Base-by-base conservation (phyloP, 2,888 invertebrate genomes). In the Teleiodes luculella region DNA sequence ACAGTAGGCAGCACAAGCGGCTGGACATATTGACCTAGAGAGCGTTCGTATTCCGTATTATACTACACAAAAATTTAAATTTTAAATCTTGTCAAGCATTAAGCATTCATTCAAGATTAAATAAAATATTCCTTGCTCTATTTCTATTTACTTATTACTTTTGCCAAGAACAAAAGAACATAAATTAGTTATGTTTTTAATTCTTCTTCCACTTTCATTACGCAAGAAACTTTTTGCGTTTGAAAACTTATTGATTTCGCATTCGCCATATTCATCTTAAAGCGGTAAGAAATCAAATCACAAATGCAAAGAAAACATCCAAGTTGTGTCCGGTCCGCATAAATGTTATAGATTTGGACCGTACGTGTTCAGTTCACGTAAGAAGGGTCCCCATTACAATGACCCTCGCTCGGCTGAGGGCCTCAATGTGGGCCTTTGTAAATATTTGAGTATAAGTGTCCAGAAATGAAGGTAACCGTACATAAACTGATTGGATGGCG, bases 351-450 rank as follows among this genome's bases (percentile, higher is more conserved):
- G 43, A 43, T 43, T 33, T n/a, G n/a, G 33, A 33, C 33, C 33
- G 7, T 47, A 47, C 53, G 53, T 37, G 18, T 16, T 14, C 31
- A 30, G 31, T 14, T 46, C 31, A 31, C 47, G 52, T 33, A 48
- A 60, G 59, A 70, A 70, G 72, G 71, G 67, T 72, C 53, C 60
- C 48, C 70, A 67, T 70, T 70, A 76, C 72, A 67, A 74, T 68
- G 67, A 65, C 66, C 67, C 72, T 72, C 61, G 61, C 52, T 52
- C 31, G 18, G 18, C 18, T 6, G 18, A 37, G 30, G 18, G 43
- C 36, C 28, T 10, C 39, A 35, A 13, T 46, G 45, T 18, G 48
- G 36, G 18, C 50, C 36, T 50, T 41, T 48, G 48, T 52, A 55
- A 52, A 55, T 55, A 48, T 55, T 55, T 52, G 52, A 55, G 48